Evolutionary conservation across 2,113 vertebrate genomes (phyloP), one percentile per base, ranked within the genome.

Genomic region (Acrocephalus kingi): DNA sequence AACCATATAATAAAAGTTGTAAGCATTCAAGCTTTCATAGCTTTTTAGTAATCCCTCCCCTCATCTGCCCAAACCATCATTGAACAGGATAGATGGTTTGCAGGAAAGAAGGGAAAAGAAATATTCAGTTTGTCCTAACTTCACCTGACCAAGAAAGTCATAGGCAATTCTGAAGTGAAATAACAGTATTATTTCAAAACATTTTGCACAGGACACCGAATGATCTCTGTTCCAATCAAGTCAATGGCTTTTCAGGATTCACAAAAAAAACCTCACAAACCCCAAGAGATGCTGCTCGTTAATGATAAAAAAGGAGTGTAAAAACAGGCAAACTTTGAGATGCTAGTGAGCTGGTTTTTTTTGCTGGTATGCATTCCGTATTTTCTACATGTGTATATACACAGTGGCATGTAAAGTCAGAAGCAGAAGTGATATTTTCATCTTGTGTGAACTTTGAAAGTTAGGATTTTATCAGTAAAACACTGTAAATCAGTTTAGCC

Each of bases 401-500:
- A 80, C 27, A 77, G 35, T 24, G 14, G 45, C 30, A 89, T 0
- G 3, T 67, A 74, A 94, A 97, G 75, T 89, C 56, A 89, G 63
- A 80, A 79, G 31, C 39, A 94, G 24, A 89, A 91, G 13, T 12
- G 18, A 30, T 68, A 84, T 74, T 95, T 90, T 95, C 79, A 89
- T 88, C 85, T 94, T 84, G 49, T 67, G 75, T 83, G 84, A 96
- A 97, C 93, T 96, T 83, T 83, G 66, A 84, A 97, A 98, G 93
- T 97, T 97, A 87, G 68, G 81, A 95, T 97, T 94, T 96, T 96
- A 96, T 95, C 95, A 93, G 87, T 95, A 92, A 95, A 97, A 97
- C 92, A 39, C 43, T 87, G 95, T 91, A 98, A 98, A 98, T 94
- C 97, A 98, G 97, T 97, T 98, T 97, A 97, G 96, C 78, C 95